Evolutionary conservation across 2,888 invertebrate species (phyloP), one percentile per base, ranked within the genome.

Genomic region (Drosophila greeni): DNA sequence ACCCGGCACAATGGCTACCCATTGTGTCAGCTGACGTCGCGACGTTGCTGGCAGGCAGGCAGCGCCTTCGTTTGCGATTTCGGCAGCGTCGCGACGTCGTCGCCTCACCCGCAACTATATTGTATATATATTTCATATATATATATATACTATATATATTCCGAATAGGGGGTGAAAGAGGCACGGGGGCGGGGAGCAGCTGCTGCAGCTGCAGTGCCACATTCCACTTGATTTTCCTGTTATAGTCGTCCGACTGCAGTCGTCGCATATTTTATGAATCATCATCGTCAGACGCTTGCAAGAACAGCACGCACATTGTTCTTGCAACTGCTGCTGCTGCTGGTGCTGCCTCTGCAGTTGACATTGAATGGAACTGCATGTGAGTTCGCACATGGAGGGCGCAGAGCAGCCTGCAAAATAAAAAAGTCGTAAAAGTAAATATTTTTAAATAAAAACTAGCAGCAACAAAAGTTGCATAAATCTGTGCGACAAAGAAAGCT

Each of bases 171-270:
- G 43, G 59, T 45, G 59, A 31, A n/a, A 56, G 65, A 58, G 18
- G 36, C 23, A 11, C 23, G 9, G 48, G 9, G 49, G 20, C 9
- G 62, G 11, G 16, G 36, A 64, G 66, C 60, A 60, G 72, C 61
- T 51, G 60, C 67, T 70, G 82, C 78, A 81, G 84, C 84, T 83
- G 79, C 82, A 74, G 66, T 67, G 70, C 62, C 66, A 71, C 84
- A 79, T 79, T 79, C 79, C 79, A 84, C 79, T 79, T 79, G 84
- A 79, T 84, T 79, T 79, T 79, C 79, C 79, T 82, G 84, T 83
- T 79, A 79, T 53, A 69, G 68, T 55, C 68, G 66, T 49, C 42
- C 48, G 43, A 43, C 59, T 59, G 59, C 54, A 45, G 60, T 78
- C 79, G 60, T 78, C 79, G 72, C 74, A 80, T 79, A 62, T 76